Evolutionary conservation across 2,113 vertebrate genomes (phyloP).

Genomic region (Anhinga rufa): DNA sequence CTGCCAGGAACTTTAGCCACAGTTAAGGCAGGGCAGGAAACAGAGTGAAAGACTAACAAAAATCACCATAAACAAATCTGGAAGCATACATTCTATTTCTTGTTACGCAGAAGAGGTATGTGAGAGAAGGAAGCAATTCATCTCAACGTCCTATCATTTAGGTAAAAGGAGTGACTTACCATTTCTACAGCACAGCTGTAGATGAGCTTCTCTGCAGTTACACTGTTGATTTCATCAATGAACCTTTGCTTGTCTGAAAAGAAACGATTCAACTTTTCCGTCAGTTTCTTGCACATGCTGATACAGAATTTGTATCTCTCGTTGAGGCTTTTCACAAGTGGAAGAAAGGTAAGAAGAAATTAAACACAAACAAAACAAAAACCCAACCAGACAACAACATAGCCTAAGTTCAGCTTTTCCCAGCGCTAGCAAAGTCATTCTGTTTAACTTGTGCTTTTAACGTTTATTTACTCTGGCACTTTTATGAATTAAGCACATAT

Average conservation of each 20-base stretch:
- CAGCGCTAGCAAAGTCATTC: neutral
- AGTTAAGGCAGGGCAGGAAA: neutral
- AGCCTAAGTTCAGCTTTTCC: neutral
- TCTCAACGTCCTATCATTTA: neutral
- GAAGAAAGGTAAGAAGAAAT: neutral
- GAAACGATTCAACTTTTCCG: constrained; percentile 91
- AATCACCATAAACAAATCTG: neutral
- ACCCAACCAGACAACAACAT: neutral
- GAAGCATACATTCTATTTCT: neutral
- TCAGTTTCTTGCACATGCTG: constrained; percentile 87
- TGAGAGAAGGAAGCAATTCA: neutral
- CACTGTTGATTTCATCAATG: constrained; percentile 95
- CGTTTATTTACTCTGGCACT: neutral
- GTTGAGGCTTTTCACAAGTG: constrained; percentile 94
- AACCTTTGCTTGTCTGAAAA: constrained; percentile 97
- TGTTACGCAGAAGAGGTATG: neutral
- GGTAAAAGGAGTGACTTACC: constrained; percentile 66
- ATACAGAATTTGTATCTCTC: constrained; percentile 96
- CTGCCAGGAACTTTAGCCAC: neutral
- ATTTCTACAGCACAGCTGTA: constrained; percentile 95
- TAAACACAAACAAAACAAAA: neutral
- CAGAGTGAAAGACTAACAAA: neutral
- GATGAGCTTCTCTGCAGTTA: constrained; percentile 96
- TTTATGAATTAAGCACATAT: neutral
- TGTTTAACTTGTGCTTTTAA: neutral